Percentiles rank a stretch among this genome's conserved stretches.
phyloP scores from a whole-genome alignment of 2,113 vertebrate species.

The Cochlearius cochlearius region DNA sequence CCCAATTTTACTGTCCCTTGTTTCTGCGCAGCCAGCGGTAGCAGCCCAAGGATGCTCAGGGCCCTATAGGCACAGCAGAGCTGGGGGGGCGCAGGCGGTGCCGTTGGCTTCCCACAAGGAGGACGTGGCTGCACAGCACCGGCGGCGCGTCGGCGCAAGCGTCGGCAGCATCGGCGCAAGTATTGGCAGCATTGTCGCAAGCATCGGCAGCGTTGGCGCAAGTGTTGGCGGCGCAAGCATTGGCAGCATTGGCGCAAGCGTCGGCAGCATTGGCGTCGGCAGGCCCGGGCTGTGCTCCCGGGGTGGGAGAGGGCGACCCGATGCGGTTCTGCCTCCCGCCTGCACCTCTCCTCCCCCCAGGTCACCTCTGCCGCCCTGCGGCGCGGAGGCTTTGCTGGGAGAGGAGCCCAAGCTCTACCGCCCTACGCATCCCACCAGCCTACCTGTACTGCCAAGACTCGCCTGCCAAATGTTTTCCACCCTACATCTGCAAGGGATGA shows the following conservation, averaged over 20 bases:
- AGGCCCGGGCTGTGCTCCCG: neutral
- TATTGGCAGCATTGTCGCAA: too few species aligned
- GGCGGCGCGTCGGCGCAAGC: rapidly evolving
- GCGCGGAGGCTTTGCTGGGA: neutral
- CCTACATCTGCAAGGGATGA: rapidly evolving
- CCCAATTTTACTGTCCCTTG: too few species aligned
- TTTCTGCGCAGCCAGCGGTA: too few species aligned
- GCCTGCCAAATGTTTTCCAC: neutral
- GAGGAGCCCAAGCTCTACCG: neutral
- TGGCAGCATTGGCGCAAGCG: rapidly evolving
- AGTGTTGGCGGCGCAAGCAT: too few species aligned
- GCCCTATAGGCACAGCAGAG: too few species aligned
- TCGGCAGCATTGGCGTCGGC: too few species aligned
- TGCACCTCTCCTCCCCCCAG: neutral
- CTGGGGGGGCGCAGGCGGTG: too few species aligned
- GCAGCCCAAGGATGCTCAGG: neutral
- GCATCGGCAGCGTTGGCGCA: too few species aligned
- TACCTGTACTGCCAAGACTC: neutral
- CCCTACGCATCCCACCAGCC: too few species aligned
- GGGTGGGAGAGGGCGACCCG: neutral
- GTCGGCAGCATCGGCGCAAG: too few species aligned
- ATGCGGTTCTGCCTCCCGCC: neutral
- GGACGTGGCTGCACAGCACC: rapidly evolving
- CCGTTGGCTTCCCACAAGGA: rapidly evolving
- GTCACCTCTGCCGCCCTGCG: neutral